phyloP scores from a whole-genome alignment of 2,797 vertebrate genomes.

The Adelosebastes latens region DNA sequence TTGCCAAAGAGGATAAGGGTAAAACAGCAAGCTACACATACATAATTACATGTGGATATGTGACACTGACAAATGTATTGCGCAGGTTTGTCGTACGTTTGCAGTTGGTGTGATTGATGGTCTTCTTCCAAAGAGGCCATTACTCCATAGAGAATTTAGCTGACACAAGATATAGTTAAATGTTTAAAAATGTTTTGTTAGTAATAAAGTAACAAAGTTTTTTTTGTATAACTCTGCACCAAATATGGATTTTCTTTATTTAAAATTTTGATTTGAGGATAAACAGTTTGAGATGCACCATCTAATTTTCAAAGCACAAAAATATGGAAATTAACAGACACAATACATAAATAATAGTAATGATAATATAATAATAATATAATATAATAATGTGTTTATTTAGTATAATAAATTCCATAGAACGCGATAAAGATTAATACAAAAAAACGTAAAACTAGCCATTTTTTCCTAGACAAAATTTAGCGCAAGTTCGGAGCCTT shows the following conservation, averaged over 20 bases:
- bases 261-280: neutral
- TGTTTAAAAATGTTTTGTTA: neutral
- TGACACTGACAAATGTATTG: neutral
- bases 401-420: no score
- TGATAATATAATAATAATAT: no score
- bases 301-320: rapidly evolving
- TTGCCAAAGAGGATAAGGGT: neutral
- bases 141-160: neutral
- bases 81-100: neutral
- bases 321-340: neutral
- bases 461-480: no score
- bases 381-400: no score
- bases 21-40: neutral
- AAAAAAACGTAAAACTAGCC: no score
- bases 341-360: neutral
- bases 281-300: neutral
- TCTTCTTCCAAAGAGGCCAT: neutral
- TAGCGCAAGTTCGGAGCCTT: no score
- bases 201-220: rapidly evolving
- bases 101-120: neutral
- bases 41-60: neutral
- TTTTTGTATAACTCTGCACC: neutral
- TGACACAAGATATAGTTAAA: neutral
- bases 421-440: no score
- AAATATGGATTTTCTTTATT: neutral